These are phyloP conservation scores for Orgyia antiqua DNA, from an alignment of 2,888 invertebrate genomes.

Conservation along the genomic window DNA sequence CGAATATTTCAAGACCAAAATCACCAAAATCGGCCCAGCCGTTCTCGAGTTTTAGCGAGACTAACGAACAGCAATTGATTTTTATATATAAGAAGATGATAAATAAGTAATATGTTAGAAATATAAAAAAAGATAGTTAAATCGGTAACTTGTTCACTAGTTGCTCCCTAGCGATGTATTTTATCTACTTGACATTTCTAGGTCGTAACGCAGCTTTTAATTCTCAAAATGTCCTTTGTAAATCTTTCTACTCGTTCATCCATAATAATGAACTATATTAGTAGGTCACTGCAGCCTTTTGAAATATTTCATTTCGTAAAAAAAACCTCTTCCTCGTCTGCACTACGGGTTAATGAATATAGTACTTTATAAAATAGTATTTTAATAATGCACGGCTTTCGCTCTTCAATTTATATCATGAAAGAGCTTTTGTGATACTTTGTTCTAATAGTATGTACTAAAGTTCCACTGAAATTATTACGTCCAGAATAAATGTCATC, in stretches of 20 bases:
- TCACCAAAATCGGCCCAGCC: no score
- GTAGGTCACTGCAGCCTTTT: constrained; percentile 38
- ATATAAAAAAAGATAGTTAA: neutral
- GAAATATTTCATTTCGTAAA: constrained; percentile 35
- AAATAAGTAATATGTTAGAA: no score
- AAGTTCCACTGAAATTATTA: no score
- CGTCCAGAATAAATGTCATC: no score
- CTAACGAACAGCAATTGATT: no score
- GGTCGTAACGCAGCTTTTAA: constrained; percentile 31
- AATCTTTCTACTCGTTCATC: constrained; percentile 33
- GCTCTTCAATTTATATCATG: constrained; percentile 4
- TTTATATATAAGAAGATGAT: no score
- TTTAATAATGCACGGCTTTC: constrained; percentile 10
- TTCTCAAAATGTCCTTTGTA: constrained; percentile 44
- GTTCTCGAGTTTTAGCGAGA: no score
- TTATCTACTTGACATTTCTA: constrained; percentile 8
- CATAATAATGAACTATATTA: constrained; percentile 49
- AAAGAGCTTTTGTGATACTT: neutral
- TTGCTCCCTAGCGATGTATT: constrained; percentile 3
- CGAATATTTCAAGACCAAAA: no score
- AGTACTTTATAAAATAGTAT: constrained; percentile 21
- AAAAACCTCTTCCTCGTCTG: constrained; percentile 30
- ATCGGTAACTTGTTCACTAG: neutral
- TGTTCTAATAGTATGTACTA: no score
- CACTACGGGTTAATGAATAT: constrained; percentile 34